Conservation (phyloP, 2,113 vertebrate genomes). For the Cavia aperea region DNA sequence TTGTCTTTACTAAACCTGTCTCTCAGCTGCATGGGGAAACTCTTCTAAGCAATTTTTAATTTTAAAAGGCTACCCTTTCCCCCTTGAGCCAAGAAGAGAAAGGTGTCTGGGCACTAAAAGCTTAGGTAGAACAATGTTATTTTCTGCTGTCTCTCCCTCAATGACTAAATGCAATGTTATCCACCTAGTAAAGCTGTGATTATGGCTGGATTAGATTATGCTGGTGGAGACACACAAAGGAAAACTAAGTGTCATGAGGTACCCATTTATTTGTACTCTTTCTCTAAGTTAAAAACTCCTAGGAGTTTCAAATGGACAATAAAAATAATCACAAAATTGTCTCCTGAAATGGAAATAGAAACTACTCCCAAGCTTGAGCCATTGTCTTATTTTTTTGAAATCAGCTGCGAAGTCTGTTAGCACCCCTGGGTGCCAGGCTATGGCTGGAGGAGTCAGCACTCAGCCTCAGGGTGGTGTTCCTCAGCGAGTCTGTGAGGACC, state of each 20-base stretch:
- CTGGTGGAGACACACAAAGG: slow-evolving; percentile 23
- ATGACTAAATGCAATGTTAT: slow-evolving; percentile 53
- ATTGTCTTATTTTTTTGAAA: slow-evolving; percentile 26
- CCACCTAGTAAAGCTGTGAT: slow-evolving; percentile 33
- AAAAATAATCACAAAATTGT: slow-evolving; percentile 51
- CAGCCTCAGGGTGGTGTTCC: not conserved
- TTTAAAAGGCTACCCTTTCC: slow-evolving; percentile 15
- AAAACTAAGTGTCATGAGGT: slow-evolving; percentile 40
- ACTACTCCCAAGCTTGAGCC: slow-evolving; percentile 48
- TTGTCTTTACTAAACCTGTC: slow-evolving; percentile 36
- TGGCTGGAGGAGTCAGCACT: not conserved
- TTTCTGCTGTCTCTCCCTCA: slow-evolving; percentile 12
- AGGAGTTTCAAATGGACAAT: slow-evolving; percentile 39
- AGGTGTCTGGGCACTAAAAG: slow-evolving; percentile 13
- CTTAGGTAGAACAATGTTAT: slow-evolving; percentile 29
- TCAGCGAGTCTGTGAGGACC: not conserved
- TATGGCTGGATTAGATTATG: slow-evolving; percentile 16
- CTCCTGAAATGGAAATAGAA: slow-evolving; percentile 55
- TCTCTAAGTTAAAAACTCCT: slow-evolving; percentile 51
- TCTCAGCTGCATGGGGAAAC: slow-evolving; percentile 27
- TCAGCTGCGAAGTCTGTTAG: slow-evolving; percentile 33
- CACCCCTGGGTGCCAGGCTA: slow-evolving; percentile 10
- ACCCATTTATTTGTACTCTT: slow-evolving; percentile 51
- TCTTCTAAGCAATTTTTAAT: slow-evolving; percentile 51
- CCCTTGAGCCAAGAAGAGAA: not conserved